A percentile compares a stretch with the other conserved stretches of the same genome.
Conservation (phyloP, 2,888 invertebrate species). For the Loripinus fragilis region DNA sequence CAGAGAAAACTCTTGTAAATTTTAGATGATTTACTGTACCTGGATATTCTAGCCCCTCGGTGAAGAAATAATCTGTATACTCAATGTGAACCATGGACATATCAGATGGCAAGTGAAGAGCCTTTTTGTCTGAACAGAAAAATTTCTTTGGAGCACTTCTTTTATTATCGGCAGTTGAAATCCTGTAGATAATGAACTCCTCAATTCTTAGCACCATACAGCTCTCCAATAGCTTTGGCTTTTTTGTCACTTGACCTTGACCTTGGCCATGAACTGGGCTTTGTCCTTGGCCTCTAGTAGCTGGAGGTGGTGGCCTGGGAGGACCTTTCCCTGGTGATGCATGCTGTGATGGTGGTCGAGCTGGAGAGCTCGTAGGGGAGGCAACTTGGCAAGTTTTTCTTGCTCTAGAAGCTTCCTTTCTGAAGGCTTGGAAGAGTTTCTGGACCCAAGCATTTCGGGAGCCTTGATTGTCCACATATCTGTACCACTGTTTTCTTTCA, state of each 20-base stretch:
- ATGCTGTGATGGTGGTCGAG: slow-evolving; percentile 46
- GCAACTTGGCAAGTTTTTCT: slow-evolving; percentile 65
- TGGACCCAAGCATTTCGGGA: slow-evolving; percentile 91
- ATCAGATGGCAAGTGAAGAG: slow-evolving; percentile 93
- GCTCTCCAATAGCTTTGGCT: slow-evolving; percentile 91
- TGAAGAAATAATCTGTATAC: slow-evolving; percentile 96
- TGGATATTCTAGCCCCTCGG: slow-evolving; percentile 86
- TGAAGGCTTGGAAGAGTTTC: slow-evolving; percentile 92
- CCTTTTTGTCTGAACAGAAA: slow-evolving; percentile 85
- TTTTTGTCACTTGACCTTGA: slow-evolving; percentile 46
- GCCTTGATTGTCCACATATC: slow-evolving; percentile 89
- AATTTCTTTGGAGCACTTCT: slow-evolving; percentile 90
- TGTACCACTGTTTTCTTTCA: slow-evolving; percentile 95
- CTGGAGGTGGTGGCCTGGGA: slow-evolving; percentile 33
- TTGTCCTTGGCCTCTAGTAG: slow-evolving; percentile 28
- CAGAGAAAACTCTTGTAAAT: no score
- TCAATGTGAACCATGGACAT: slow-evolving; percentile 97
- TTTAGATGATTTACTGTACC: no score
- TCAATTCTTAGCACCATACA: slow-evolving; percentile 95
- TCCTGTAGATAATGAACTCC: slow-evolving; percentile 94
- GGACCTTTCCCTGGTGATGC: slow-evolving; percentile 38
- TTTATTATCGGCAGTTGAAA: slow-evolving; percentile 87
- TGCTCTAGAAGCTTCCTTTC: slow-evolving; percentile 88
- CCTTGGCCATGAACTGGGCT: slow-evolving; percentile 39
- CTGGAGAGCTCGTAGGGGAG: slow-evolving; percentile 66